Percentiles rank a stretch among this genome's conserved stretches.
phyloP scores from a whole-genome alignment of 2,113 vertebrate genomes.

The Salvator merianae region DNA sequence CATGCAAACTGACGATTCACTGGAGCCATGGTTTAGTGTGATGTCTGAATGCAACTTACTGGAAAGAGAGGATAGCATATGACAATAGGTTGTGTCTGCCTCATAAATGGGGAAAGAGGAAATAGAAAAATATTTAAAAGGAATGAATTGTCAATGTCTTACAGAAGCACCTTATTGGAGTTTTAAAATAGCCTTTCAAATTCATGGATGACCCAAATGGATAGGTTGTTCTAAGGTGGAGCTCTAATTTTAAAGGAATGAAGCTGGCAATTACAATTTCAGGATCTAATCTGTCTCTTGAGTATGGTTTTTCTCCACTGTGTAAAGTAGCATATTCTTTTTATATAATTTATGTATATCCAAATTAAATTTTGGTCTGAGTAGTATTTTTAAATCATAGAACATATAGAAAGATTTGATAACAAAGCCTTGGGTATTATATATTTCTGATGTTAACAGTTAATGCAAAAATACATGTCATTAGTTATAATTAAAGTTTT shows the following conservation, averaged over 20 bases:
- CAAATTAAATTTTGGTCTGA: conserved; percentile 49
- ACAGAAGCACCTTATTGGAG: background rate
- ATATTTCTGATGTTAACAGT: conserved; percentile 48
- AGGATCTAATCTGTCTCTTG: background rate
- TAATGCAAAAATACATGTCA: conserved; percentile 43
- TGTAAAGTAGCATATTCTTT: conserved; percentile 43
- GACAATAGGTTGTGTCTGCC: background rate
- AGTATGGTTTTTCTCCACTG: conserved; percentile 43
- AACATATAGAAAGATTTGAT: conserved; percentile 37
- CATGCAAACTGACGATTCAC: background rate
- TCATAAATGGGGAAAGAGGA: background rate
- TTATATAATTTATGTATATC: conserved; percentile 30
- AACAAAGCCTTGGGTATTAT: conserved; percentile 38
- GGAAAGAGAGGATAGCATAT: background rate
- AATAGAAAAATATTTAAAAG: background rate
- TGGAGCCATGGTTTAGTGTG: background rate
- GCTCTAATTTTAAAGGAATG: background rate
- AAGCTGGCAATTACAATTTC: background rate
- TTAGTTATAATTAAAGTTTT: conserved; percentile 43
- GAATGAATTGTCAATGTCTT: background rate
- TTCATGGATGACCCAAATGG: background rate
- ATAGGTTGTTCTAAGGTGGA: background rate
- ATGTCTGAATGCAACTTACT: background rate
- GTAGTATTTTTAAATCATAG: conserved; percentile 38
- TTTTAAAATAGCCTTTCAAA: conserved; percentile 2